Evolutionary conservation across 2,888 invertebrate genomes (phyloP).

Genomic region (Stenichneumon culpator): DNA sequence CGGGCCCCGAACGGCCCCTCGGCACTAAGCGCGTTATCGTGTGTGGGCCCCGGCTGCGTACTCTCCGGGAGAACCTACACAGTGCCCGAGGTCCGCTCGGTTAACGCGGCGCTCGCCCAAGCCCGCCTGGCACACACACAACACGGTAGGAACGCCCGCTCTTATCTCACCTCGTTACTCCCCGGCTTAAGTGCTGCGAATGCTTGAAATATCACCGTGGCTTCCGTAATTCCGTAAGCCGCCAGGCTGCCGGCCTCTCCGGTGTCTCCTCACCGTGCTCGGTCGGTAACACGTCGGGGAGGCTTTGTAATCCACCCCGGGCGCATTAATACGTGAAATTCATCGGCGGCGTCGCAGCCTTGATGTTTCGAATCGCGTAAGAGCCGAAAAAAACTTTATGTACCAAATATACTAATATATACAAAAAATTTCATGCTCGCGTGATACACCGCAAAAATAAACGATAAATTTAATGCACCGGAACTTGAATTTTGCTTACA

Average conservation of each 20-base stretch:
- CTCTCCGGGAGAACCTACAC: neutral
- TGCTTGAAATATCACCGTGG: slow-evolving; percentile 82
- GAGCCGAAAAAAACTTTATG: neutral
- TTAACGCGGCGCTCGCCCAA: slow-evolving; percentile 34
- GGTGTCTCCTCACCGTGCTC: neutral
- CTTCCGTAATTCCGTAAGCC: slow-evolving; percentile 80
- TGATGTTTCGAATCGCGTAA: slow-evolving; percentile 53
- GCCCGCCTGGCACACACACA: slow-evolving; percentile 49
- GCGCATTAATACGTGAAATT: slow-evolving; percentile 67
- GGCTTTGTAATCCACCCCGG: slow-evolving; percentile 61
- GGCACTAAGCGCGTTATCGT: slow-evolving; percentile 65
- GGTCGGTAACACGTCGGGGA: neutral
- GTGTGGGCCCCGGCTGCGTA: slow-evolving; percentile 52
- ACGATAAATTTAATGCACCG: too few relatives aligned
- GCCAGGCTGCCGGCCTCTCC: neutral
- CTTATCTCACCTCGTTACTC: slow-evolving; percentile 84
- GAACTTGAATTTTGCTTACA: too few relatives aligned
- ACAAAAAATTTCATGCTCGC: neutral
- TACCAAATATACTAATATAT: neutral
- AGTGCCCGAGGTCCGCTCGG: slow-evolving; percentile 4
- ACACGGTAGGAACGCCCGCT: slow-evolving; percentile 64
- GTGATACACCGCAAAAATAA: neutral
- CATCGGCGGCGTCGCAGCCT: slow-evolving; percentile 64
- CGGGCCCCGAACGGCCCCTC: slow-evolving; percentile 61
- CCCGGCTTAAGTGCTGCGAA: slow-evolving; percentile 81